Base-by-base conservation (phyloP, 2,888 invertebrate species). In the Lepidochrysops patricia region DNA sequence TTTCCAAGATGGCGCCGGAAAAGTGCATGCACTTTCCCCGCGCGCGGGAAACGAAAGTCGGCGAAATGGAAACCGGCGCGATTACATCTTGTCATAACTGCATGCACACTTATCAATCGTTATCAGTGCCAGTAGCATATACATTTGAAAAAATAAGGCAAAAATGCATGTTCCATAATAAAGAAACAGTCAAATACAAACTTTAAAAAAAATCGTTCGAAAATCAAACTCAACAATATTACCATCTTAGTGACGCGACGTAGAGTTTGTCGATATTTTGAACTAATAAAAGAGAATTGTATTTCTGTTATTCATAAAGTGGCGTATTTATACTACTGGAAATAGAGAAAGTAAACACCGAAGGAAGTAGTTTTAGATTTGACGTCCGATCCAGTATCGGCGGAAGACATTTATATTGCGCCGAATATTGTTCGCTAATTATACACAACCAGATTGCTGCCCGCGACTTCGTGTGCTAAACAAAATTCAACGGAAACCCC, bases 1-100 rank as follows among this genome's bases (percentile, higher is more conserved):
- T 62, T 70, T 72, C 64, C 76, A 86, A 87, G 76, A 88, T 88
- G 87, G 88, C 87, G 84, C 72, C 82, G 86, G 89, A 88, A 88
- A 89, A 89, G 86, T 82, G 85, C 80, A 75, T 74, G 75, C 80
- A 86, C 86, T 84, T 87, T 88, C 87, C 83, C 86, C 80, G 73
- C 73, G 79, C 79, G 82, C 83, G 86, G 86, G 89, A 89, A 89
- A 83, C 82, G 79, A 79, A 85, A 83, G 87, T 85, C 75, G 71
- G 80, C 79, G 86, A 89, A 89, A 89, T 86, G 83, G 86, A 88
- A 89, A 88, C 84, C 76, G 79, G 63, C 68, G 74, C 78, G 82
- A 87, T 87, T 83, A 82, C 72, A 82, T 75, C 71, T 73, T 74
- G 74, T 73, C 60, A 71, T 61, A 58, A 64, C 61, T 60, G 58